A percentile compares a stretch with the other conserved stretches of the same genome.
phyloP scores from a whole-genome alignment of 1,140 invertebrate species.

The Geopemphigus sp. region DNA sequence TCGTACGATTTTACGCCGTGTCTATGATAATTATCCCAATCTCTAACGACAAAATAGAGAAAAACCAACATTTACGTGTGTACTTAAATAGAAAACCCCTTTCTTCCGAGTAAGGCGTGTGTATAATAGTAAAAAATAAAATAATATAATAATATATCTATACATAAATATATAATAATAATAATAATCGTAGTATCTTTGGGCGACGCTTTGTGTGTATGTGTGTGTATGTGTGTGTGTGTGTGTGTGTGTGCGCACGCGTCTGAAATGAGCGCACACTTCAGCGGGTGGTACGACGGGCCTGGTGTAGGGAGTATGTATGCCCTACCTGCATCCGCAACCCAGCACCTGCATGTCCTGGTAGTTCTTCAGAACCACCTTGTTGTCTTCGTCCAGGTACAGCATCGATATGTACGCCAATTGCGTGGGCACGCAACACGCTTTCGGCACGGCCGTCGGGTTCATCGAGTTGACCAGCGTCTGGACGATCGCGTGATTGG shows the following conservation, averaged over 20 bases:
- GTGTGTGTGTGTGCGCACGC: neutral
- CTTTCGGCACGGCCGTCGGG: constrained; percentile 81
- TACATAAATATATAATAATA: constrained; percentile 34
- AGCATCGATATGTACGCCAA: constrained; percentile 89
- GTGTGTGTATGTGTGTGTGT: constrained; percentile 3
- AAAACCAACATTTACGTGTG: neutral
- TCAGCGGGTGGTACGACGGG: neutral
- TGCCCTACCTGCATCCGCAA: constrained; percentile 77
- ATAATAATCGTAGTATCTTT: constrained; percentile 47
- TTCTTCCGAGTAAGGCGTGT: neutral
- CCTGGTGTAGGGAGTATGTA: neutral
- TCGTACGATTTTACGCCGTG: neutral
- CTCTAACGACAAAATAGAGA: neutral
- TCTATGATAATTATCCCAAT: neutral
- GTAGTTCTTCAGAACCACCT: constrained; percentile 94
- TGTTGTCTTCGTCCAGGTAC: constrained; percentile 88
- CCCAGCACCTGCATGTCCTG: constrained; percentile 93
- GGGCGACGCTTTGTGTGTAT: constrained; percentile 45
- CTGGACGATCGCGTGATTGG: constrained; percentile 98
- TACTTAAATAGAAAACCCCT: neutral
- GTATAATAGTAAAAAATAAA: constrained; percentile 8
- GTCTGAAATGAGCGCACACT: too few species aligned
- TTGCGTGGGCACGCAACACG: constrained; percentile 90
- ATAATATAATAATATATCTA: constrained; percentile 25
- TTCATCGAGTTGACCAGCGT: constrained; percentile 91